These are phyloP conservation scores for Cyrtorhinus lividipennis DNA, from an alignment of 1,140 invertebrate genomes.

Conservation along the genomic window DNA sequence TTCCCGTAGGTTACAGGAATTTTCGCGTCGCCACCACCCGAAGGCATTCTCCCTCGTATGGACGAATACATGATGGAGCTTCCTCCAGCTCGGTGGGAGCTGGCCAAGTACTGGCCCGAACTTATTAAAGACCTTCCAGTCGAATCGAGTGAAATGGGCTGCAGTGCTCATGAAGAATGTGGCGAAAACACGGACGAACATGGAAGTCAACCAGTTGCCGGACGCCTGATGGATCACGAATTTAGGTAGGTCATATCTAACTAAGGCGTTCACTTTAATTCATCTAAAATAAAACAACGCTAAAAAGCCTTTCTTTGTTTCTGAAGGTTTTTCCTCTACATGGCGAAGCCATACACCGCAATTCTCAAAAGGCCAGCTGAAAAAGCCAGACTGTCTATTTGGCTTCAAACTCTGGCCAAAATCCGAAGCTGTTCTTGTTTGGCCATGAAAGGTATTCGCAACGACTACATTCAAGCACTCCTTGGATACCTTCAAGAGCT, in stretches of 20 bases:
- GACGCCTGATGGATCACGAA: slow-evolving; percentile 30
- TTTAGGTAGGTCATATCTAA: slow-evolving; percentile 28
- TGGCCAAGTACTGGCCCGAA: neutral
- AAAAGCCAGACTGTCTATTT: slow-evolving; percentile 29
- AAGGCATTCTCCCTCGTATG: neutral
- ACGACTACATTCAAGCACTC: slow-evolving; percentile 34
- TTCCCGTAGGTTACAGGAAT: neutral
- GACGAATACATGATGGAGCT: neutral
- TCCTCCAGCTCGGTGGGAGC: neutral
- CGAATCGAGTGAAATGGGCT: slow-evolving; percentile 19
- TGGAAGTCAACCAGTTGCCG: slow-evolving; percentile 22
- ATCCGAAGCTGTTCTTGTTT: slow-evolving; percentile 29
- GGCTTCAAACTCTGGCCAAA: slow-evolving; percentile 32
- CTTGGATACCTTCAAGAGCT: slow-evolving; percentile 28
- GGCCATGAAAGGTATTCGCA: slow-evolving; percentile 32
- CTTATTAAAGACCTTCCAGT: slow-evolving; percentile 1
- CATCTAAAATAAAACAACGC: neutral
- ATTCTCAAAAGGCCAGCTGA: slow-evolving; percentile 28
- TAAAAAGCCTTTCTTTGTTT: neutral
- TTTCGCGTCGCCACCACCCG: neutral
- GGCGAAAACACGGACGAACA: slow-evolving; percentile 18
- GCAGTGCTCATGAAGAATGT: slow-evolving; percentile 23
- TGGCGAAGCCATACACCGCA: slow-evolving; percentile 30
- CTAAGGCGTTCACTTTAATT: too few relatives aligned
- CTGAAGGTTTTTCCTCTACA: slow-evolving; percentile 28